Conservation (phyloP, 1,140 invertebrate species). For the Sycobia sp. region DNA sequence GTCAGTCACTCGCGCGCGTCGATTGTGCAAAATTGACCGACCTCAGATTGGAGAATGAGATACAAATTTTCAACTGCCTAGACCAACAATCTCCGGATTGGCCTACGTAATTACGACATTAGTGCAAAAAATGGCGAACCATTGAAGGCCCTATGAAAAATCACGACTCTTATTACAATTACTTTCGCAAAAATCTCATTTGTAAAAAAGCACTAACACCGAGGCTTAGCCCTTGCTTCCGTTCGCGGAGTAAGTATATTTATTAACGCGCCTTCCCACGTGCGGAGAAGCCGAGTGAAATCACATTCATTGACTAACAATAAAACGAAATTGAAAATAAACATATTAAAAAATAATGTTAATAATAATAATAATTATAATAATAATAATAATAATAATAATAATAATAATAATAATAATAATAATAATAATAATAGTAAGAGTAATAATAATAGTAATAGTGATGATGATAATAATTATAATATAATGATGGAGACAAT, state of each 20-base stretch:
- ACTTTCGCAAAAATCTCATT: conserved; percentile 7
- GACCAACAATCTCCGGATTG: neutral
- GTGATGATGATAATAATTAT: too few relatives aligned
- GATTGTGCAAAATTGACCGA: conserved; percentile 1
- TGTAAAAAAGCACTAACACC: conserved; percentile 4
- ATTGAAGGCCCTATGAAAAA: conserved; percentile 6
- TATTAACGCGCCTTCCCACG: conserved; percentile 1
- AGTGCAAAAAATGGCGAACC: neutral
- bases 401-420: too few relatives aligned
- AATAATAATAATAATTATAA: neutral
- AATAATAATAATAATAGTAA: too few relatives aligned
- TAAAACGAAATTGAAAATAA: conserved; percentile 13
- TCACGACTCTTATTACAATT: conserved; percentile 4
- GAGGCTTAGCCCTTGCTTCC: neutral
- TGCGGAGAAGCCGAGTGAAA: conserved; percentile 17
- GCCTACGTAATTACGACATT: neutral
- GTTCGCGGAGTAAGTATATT: conserved; percentile 10
- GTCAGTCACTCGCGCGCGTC: conserved; percentile 1
- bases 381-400: too few relatives aligned
- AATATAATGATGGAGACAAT: too few relatives aligned
- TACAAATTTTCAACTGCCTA: conserved; percentile 13
- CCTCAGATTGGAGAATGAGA: neutral
- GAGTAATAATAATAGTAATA: too few relatives aligned
- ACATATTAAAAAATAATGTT: conserved; percentile 1
- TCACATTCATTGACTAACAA: conserved; percentile 17